These are phyloP conservation scores for Colinus virginianus DNA, from an alignment of 2,113 vertebrate genomes.

Conservation along the genomic window DNA sequence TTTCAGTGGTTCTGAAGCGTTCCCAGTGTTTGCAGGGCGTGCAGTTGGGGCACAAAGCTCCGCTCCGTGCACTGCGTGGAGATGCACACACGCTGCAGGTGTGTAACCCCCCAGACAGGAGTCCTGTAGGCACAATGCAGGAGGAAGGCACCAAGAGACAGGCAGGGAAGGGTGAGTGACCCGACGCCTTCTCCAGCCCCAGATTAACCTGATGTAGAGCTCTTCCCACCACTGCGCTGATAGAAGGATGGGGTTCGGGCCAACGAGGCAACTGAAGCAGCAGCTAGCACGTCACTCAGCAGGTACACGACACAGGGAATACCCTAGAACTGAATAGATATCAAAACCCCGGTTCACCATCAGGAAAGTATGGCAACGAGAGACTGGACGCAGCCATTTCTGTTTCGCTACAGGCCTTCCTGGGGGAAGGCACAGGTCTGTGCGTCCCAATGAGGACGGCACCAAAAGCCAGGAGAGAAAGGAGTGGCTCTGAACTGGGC, in stretches of 20 bases:
- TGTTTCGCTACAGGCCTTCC: not conserved
- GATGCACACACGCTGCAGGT: rapidly evolving
- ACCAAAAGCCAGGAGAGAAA: too few species aligned
- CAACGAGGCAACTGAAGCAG: not conserved
- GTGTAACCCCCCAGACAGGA: not conserved
- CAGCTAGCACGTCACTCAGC: not conserved
- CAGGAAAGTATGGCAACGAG: not conserved
- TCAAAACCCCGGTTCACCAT: not conserved
- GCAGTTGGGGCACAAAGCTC: not conserved
- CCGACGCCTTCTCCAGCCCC: not conserved
- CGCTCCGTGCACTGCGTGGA: not conserved
- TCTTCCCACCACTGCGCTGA: not conserved
- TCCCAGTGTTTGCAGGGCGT: not conserved
- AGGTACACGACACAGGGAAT: not conserved
- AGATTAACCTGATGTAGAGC: not conserved
- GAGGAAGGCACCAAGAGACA: not conserved
- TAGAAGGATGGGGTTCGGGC: not conserved
- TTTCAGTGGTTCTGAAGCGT: not conserved
- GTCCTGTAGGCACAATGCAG: not conserved
- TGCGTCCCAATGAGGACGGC: not conserved
- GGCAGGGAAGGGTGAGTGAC: not conserved
- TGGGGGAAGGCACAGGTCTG: not conserved
- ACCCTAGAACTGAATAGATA: not conserved
- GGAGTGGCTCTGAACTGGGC: not conserved
- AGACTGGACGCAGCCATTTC: not conserved